Evolutionary conservation across 2,888 invertebrate genomes (phyloP), one percentile per base, ranked within the genome.

Genomic region (Pandemis heparana): DNA sequence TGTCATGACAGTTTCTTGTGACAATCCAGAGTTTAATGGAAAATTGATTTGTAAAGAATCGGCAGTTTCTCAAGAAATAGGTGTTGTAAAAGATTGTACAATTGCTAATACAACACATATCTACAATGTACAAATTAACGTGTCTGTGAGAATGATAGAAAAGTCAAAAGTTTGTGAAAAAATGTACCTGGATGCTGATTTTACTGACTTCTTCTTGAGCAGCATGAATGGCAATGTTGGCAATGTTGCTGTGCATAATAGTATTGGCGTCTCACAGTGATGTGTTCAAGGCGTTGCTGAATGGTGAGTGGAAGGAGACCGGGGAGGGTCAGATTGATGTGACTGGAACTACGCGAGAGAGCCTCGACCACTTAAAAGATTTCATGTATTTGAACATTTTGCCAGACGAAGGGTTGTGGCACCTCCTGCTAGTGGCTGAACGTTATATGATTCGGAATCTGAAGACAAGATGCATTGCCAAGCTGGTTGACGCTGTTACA

Each of bases 381-480:
- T 89, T 87, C 75, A 77, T 89, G 5, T 89, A 89, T 72, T 76
- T 88, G 23, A 83, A 82, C 32, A 80, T 62, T 4, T 67, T 89
- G 6, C 89, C 89, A 0, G 80, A 84, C 0, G 71, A 70, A 0
- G 88, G 84, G 0, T 70, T 89, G 56, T 83, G 85, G 46, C 85
- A 87, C 59, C 77, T 89, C 2, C 65, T 89, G 60, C 76, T 88
- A 0, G 76, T 89, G 0, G 83, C 89, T 1, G 80, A 83, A 0
- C 85, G 82, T 61, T 89, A 88, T 70, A 85, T 87, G 79, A 89
- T 89, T 81, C 84, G 85, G 7, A 87, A 86, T 51, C 78, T 89
- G 53, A 87, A 88, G 71, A 81, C 81, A 76, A 83, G 79, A 65
- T 89, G 89, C 75, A 83, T 87, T 7, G 80, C 84, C 60, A 82